These are phyloP conservation scores for Mythimna pallens DNA, from an alignment of 2,888 invertebrate species.

Conservation along the genomic window DNA sequence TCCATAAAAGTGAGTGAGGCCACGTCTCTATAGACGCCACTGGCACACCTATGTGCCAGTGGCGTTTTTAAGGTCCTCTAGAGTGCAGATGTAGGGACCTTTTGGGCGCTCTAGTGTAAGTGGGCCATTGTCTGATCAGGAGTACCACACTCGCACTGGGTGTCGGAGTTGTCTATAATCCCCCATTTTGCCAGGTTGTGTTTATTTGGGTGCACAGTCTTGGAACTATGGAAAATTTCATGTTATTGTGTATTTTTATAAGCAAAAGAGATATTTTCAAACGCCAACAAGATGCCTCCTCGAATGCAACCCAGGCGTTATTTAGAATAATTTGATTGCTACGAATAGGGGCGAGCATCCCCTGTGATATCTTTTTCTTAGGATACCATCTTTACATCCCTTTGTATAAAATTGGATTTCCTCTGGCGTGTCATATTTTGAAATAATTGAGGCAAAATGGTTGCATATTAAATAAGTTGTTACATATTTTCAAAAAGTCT, in stretches of 20 bases:
- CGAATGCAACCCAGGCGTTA: constrained; percentile 22
- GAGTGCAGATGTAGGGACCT: no score
- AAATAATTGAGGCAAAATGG: constrained; percentile 35
- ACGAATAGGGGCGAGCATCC: constrained; percentile 44
- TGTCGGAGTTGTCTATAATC: no score
- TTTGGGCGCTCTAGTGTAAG: no score
- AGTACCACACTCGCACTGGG: no score
- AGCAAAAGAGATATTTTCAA: neutral
- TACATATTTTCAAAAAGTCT: neutral
- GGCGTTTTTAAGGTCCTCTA: no score
- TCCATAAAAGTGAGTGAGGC: no score
- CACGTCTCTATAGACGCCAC: no score
- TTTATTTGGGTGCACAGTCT: no score
- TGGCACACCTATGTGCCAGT: no score
- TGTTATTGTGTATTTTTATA: neutral
- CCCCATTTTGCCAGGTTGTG: no score
- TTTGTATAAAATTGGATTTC: constrained; percentile 50
- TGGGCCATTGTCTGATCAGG: no score
- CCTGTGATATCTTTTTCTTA: constrained; percentile 21
- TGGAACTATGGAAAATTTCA: no score
- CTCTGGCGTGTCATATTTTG: constrained; percentile 18
- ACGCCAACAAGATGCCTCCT: neutral
- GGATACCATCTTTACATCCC: constrained; percentile 15
- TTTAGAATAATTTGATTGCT: constrained; percentile 63
- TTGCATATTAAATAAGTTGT: neutral